Evolutionary conservation across 2,113 vertebrate species (phyloP).

Genomic region (Pionites leucogaster): DNA sequence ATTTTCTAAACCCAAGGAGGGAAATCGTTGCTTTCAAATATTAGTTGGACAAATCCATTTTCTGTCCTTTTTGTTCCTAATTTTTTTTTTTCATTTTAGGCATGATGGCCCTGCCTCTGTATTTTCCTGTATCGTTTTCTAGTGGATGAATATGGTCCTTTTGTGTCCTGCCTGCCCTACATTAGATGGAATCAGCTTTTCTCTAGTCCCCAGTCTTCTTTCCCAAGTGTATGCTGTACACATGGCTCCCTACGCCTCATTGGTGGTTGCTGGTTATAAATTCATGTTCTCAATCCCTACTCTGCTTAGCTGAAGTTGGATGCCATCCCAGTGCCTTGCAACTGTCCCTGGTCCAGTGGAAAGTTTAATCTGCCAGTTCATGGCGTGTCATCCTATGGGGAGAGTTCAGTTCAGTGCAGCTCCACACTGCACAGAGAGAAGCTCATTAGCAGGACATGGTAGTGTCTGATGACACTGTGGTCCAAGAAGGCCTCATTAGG

Average conservation of each 20-base stretch:
- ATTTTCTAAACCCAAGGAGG: neutral
- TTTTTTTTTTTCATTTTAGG: neutral
- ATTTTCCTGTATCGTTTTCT: neutral
- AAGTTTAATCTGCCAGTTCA: constrained; percentile 66
- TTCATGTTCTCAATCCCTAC: constrained; percentile 45
- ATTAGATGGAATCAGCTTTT: constrained; percentile 11
- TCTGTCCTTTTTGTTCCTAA: neutral
- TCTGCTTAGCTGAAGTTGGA: constrained; percentile 53
- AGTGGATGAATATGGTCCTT: neutral
- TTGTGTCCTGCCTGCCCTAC: constrained; percentile 27
- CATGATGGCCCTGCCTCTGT: neutral
- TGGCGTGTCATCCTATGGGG: neutral
- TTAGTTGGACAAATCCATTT: neutral
- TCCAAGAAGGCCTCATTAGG: constrained; percentile 69
- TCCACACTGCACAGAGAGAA: constrained; percentile 48
- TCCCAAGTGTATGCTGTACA: constrained; percentile 19
- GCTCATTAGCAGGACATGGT: constrained; percentile 63
- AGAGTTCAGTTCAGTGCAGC: constrained; percentile 39
- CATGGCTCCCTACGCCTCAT: constrained; percentile 55
- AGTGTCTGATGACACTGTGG: constrained; percentile 54
- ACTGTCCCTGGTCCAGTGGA: constrained; percentile 65
- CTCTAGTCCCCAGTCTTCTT: neutral
- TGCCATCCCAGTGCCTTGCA: constrained; percentile 55
- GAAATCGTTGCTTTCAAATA: neutral
- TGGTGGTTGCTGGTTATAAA: constrained; percentile 59